Percentiles rank a stretch among this genome's conserved stretches.
Evolutionary conservation across 2,113 vertebrate species (phyloP).

Genomic region (Pelecanoides urinatrix): DNA sequence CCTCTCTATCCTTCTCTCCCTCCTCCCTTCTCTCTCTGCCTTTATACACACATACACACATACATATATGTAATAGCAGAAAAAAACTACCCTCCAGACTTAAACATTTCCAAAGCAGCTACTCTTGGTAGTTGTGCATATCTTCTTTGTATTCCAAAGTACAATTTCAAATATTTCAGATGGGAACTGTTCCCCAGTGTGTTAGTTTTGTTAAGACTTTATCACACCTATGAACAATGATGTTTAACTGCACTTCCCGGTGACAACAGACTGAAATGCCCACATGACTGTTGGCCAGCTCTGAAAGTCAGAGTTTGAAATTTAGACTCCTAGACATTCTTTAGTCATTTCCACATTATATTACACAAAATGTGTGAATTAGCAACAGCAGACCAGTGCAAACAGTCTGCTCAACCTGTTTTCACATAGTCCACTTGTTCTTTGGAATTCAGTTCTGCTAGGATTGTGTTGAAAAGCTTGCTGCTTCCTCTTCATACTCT

Average conservation of each 20-base stretch:
- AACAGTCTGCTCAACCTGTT: background rate
- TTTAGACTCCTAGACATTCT: background rate
- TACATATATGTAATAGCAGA: background rate
- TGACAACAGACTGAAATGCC: background rate
- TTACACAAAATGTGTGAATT: background rate
- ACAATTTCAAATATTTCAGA: background rate
- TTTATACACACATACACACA: background rate
- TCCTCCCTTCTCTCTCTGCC: background rate
- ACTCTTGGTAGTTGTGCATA: background rate
- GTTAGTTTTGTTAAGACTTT: background rate
- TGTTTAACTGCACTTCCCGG: rapidly evolving
- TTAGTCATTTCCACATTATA: background rate
- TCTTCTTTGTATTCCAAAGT: background rate
- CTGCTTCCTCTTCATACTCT: background rate
- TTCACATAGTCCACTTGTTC: background rate
- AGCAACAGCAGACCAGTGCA: background rate
- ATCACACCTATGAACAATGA: background rate
- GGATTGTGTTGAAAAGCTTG: background rate
- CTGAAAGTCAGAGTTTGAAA: background rate
- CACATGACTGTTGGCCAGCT: background rate
- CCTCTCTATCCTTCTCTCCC: background rate
- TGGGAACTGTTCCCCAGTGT: background rate
- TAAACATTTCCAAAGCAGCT: background rate
- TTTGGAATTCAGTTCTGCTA: background rate
- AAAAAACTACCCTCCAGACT: background rate